phyloP scores from a whole-genome alignment of 92 coral and sea anemone genomes.

The Nematostella vectensis region DNA sequence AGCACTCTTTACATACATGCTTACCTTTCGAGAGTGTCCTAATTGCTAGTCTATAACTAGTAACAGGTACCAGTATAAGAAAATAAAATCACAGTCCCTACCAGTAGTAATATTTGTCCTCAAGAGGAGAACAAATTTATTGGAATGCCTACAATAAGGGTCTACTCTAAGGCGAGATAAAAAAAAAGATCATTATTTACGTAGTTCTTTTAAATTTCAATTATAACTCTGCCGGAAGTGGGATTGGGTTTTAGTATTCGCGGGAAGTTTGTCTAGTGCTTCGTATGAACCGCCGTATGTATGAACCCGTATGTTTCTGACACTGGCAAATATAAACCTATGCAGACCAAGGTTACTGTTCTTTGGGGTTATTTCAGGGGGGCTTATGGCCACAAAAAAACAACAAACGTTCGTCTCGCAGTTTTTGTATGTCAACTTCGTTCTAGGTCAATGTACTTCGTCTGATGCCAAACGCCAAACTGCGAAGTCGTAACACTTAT shows the following conservation, averaged over 20 bases:
- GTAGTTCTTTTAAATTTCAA: not conserved
- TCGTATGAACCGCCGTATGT: too few relatives aligned
- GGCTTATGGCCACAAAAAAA: slow-evolving; percentile 1
- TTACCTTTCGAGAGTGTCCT: too few relatives aligned
- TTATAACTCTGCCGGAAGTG: too few relatives aligned
- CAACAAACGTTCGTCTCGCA: slow-evolving; percentile 1
- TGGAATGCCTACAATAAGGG: slow-evolving; percentile 15
- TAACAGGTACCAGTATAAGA: slow-evolving; percentile 39
- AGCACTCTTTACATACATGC: too few relatives aligned
- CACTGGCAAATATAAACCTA: too few relatives aligned
- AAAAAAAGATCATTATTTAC: not conserved
- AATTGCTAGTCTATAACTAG: slow-evolving; percentile 4
- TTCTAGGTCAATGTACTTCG: too few relatives aligned
- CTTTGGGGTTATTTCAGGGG: not conserved
- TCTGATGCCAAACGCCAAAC: too few relatives aligned
- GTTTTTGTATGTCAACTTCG: too few relatives aligned
- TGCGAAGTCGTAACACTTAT: not conserved
- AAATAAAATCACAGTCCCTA: slow-evolving; percentile 18
- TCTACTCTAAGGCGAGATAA: not conserved
- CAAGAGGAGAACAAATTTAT: slow-evolving; percentile 1
- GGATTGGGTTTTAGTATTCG: too few relatives aligned
- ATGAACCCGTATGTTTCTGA: too few relatives aligned
- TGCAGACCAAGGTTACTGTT: not conserved
- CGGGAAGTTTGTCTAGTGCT: too few relatives aligned
- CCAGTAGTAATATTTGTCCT: slow-evolving; percentile 10